Evolutionary conservation across 2,888 invertebrate species (phyloP).

Genomic region (Perizoma flavofasciatum): DNA sequence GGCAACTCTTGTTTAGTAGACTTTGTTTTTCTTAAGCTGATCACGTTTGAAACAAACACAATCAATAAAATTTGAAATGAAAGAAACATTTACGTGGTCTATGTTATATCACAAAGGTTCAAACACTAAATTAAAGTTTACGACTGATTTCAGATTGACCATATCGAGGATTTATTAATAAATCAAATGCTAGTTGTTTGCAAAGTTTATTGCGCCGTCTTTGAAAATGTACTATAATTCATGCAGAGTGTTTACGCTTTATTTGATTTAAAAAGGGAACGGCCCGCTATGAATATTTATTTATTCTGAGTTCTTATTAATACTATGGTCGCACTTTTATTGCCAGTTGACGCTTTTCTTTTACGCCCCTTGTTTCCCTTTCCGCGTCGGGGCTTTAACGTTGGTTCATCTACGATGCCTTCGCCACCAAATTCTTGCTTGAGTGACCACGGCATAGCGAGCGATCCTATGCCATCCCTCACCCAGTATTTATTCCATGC

Average conservation of each 20-base stretch:
- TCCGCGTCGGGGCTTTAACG: constrained; percentile 5
- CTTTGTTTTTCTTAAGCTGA: neutral
- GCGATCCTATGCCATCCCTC: constrained; percentile 55
- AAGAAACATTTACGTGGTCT: constrained; percentile 10
- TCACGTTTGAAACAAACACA: neutral
- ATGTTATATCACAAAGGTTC: constrained; percentile 3
- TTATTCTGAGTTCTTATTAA: constrained; percentile 31
- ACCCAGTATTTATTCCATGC: constrained; percentile 63
- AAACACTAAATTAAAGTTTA: constrained; percentile 16
- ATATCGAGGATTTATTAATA: constrained; percentile 28
- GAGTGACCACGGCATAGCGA: constrained; percentile 58
- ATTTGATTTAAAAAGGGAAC: neutral
- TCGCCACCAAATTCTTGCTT: constrained; percentile 55
- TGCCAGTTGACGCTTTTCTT: neutral
- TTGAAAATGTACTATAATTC: constrained; percentile 21
- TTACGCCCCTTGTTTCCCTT: neutral
- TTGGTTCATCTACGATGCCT: constrained; percentile 48
- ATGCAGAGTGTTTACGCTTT: constrained; percentile 3
- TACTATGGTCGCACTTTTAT: constrained; percentile 26
- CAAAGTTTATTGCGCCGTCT: constrained; percentile 23
- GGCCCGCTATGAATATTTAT: constrained; percentile 14
- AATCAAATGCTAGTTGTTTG: constrained; percentile 19
- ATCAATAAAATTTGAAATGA: constrained; percentile 3
- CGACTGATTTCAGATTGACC: constrained; percentile 27
- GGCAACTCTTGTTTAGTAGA: neutral